A percentile compares a stretch with the other conserved stretches of the same genome.
phyloP scores from a whole-genome alignment of 1,140 invertebrate genomes.

The Chymomyza costata region DNA sequence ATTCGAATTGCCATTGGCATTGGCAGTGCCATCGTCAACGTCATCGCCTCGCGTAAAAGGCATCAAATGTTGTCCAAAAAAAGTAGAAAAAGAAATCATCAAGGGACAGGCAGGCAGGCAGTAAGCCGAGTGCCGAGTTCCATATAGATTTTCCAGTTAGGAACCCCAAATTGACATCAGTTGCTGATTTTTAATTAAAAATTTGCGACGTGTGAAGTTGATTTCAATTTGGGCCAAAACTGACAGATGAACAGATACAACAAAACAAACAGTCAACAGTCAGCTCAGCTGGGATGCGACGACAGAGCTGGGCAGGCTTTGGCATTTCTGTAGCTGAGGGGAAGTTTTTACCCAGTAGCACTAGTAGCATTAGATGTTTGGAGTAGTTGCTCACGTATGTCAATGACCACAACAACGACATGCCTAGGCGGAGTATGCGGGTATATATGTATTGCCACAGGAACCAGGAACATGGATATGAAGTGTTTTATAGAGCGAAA shows the following conservation, averaged over 20 bases:
- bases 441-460: background rate
- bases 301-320: too few species aligned
- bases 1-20: too few species aligned
- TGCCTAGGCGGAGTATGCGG: background rate
- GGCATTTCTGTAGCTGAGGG: too few species aligned
- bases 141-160: constrained; percentile 4
- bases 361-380: too few species aligned
- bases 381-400: constrained; percentile 35
- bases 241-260: constrained; percentile 32
- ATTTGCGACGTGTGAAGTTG: constrained; percentile 72
- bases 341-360: too few species aligned
- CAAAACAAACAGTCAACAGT: constrained; percentile 9
- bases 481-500: too few species aligned
- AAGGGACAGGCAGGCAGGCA: background rate
- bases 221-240: constrained; percentile 56
- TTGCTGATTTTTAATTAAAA: constrained; percentile 74
- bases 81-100: background rate
- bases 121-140: background rate
- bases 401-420: constrained; percentile 29
- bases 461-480: background rate
- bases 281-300: too few species aligned
- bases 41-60: constrained; percentile 51
- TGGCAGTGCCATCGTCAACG: too few species aligned
- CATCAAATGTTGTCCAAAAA: constrained; percentile 66
- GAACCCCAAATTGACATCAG: constrained; percentile 60